These are phyloP conservation scores for Motacilla alba DNA, from an alignment of 2,113 vertebrate genomes.

Conservation along the genomic window DNA sequence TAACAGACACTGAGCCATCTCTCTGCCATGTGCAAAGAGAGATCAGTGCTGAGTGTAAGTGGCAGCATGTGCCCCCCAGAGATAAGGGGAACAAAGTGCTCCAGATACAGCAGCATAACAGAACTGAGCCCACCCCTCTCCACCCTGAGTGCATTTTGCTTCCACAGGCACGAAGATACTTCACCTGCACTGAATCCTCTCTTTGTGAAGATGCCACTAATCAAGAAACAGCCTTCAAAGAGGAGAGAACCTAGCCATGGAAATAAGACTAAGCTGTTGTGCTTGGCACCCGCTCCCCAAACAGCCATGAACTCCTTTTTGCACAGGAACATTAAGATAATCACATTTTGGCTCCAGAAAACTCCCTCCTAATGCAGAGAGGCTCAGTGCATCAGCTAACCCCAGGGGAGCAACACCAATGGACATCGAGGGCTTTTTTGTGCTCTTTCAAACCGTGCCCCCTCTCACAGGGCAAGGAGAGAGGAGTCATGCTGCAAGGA, in stretches of 20 bases:
- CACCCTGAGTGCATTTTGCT: background rate
- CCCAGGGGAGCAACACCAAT: background rate
- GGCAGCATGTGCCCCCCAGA: background rate
- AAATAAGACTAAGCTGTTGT: background rate
- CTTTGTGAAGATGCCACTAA: background rate
- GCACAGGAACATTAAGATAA: background rate
- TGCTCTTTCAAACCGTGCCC: background rate
- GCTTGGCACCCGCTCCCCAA: background rate
- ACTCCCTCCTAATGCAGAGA: background rate
- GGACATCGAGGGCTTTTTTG: accelerated
- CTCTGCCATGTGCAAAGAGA: background rate
- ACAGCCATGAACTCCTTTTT: background rate
- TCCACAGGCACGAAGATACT: background rate
- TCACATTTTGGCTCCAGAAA: background rate
- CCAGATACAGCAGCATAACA: accelerated
- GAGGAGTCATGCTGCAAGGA: background rate
- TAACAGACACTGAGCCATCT: background rate
- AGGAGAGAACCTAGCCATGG: background rate
- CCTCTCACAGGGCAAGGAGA: background rate
- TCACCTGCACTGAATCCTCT: background rate
- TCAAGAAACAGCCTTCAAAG: background rate
- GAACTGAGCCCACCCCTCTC: background rate
- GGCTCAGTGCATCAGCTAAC: background rate
- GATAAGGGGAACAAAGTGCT: background rate
- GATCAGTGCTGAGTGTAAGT: background rate